Percentiles rank a stretch among this genome's conserved stretches.
Evolutionary conservation across 2,797 vertebrate species (phyloP).

Genomic region (Pagetopsis macropterus): DNA sequence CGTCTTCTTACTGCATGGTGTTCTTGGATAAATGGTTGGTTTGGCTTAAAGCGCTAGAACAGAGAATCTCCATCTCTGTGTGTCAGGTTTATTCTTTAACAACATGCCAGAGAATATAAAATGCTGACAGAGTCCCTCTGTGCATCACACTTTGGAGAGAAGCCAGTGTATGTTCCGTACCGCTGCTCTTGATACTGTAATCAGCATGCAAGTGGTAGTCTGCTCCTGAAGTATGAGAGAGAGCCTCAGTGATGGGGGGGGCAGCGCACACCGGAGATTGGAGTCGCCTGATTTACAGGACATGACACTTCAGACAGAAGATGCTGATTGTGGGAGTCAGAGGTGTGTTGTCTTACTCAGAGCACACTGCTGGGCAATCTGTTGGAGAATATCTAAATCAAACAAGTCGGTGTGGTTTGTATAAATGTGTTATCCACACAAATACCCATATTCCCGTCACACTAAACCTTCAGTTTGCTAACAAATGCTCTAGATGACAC

Average conservation of each 20-base stretch:
- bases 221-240: slow-evolving; percentile 53
- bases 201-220: slow-evolving; percentile 68
- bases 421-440: not conserved
- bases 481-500: too few species aligned
- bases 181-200: slow-evolving; percentile 74
- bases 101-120: slow-evolving; percentile 55
- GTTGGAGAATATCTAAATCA: slow-evolving; percentile 38
- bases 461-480: not conserved
- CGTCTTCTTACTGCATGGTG: slow-evolving; percentile 1
- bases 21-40: slow-evolving; percentile 36
- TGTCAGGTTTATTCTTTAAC: slow-evolving; percentile 45
- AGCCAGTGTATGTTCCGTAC: slow-evolving; percentile 70
- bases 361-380: slow-evolving; percentile 24
- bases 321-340: slow-evolving; percentile 39
- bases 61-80: slow-evolving; percentile 28
- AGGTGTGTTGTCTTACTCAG: slow-evolving; percentile 34
- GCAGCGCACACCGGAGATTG: slow-evolving; percentile 51
- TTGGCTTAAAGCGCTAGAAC: slow-evolving; percentile 44
- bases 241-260: slow-evolving; percentile 42
- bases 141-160: slow-evolving; percentile 61
- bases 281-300: slow-evolving; percentile 74
- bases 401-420: slow-evolving; percentile 18
- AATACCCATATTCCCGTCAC: slow-evolving; percentile 12
- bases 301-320: slow-evolving; percentile 57
- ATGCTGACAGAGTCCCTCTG: slow-evolving; percentile 58